phyloP scores from a whole-genome alignment of 2,888 invertebrate genomes.

The Thereva nobilitata region DNA sequence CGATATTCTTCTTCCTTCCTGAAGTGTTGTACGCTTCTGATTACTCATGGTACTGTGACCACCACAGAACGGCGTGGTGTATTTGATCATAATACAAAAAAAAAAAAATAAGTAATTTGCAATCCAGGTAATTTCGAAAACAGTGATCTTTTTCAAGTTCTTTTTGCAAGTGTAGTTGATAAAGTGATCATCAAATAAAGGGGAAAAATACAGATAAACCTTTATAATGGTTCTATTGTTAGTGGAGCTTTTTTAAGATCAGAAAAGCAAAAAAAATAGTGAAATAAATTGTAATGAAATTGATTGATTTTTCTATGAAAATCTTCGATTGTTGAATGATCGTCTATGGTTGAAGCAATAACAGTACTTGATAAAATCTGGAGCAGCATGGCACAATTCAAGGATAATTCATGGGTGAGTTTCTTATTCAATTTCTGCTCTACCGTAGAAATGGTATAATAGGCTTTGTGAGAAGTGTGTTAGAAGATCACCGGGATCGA shows the following conservation, averaged over 20 bases:
- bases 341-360: not conserved
- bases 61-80: too few relatives aligned
- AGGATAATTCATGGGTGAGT: slow-evolving; percentile 57
- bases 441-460: not conserved
- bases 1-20: too few relatives aligned
- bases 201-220: not conserved
- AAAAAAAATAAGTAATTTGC: too few relatives aligned
- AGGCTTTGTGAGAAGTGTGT: slow-evolving; percentile 24
- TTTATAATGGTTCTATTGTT: not conserved
- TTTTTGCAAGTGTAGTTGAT: slow-evolving; percentile 5
- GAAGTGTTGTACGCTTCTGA: too few relatives aligned
- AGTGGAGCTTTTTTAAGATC: too few relatives aligned
- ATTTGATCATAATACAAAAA: too few relatives aligned
- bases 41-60: too few relatives aligned
- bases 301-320: too few relatives aligned
- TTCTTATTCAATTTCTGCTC: slow-evolving; percentile 8
- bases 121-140: slow-evolving; percentile 21
- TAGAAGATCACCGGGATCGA: not conserved
- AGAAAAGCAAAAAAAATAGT: too few relatives aligned
- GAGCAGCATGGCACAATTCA: slow-evolving; percentile 54
- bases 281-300: too few relatives aligned
- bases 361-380: slow-evolving; percentile 23
- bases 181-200: not conserved
- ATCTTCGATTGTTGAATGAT: too few relatives aligned
- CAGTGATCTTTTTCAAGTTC: not conserved